phyloP scores from a whole-genome alignment of 2,113 vertebrate species.

The Pseudonaja textilis region DNA sequence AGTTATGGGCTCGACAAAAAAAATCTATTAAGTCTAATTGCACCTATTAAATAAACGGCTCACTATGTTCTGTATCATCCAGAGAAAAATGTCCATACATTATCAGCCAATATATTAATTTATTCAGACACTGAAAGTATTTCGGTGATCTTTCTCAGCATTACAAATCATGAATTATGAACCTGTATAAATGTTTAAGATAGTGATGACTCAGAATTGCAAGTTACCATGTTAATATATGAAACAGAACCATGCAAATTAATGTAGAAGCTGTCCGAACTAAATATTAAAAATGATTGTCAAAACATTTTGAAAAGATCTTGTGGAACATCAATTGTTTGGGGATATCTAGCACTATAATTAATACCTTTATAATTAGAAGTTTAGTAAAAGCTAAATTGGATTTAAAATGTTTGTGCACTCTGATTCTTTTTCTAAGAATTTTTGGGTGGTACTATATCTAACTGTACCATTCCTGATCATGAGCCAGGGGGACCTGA shows the following conservation, averaged over 20 bases:
- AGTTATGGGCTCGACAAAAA: neutral
- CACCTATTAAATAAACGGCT: neutral
- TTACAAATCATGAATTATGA: neutral
- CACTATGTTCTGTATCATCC: neutral
- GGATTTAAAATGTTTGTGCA: neutral
- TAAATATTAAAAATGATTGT: neutral
- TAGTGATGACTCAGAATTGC: neutral
- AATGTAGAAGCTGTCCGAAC: neutral
- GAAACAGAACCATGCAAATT: neutral
- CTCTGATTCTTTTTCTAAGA: conserved; percentile 38
- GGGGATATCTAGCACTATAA: conserved; percentile 4
- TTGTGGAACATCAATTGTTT: neutral
- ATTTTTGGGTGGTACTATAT: conserved; percentile 52
- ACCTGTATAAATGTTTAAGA: neutral
- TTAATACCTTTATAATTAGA: conserved; percentile 4
- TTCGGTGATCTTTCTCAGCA: neutral
- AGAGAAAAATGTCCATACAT: neutral
- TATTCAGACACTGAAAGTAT: neutral
- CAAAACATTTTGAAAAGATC: neutral
- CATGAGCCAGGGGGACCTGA: conserved; percentile 45
- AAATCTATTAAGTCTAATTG: conserved; percentile 2
- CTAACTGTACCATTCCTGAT: conserved; percentile 55
- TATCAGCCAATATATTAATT: neutral
- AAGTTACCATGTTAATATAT: neutral
- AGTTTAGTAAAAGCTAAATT: neutral